These are phyloP conservation scores for Cremastinae sp. DNA, from an alignment of 2,888 invertebrate genomes.

Conservation along the genomic window DNA sequence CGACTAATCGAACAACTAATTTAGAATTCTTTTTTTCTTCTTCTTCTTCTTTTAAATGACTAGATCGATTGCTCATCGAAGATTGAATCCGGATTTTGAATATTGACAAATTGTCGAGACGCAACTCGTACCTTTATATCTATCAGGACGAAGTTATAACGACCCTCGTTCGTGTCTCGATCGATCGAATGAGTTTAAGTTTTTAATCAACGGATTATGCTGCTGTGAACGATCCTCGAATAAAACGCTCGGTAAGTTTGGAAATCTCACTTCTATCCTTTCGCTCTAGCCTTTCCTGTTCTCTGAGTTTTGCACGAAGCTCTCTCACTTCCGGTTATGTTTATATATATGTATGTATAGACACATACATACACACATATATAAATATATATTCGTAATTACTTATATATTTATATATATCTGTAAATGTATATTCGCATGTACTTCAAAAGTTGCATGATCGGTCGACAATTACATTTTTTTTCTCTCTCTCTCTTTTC, in stretches of 20 bases:
- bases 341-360: constrained; percentile 6
- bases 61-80: constrained; percentile 69
- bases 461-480: constrained; percentile 35
- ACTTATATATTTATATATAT: constrained; percentile 21
- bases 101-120: constrained; percentile 51
- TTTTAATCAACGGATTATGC: constrained; percentile 78
- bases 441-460: constrained; percentile 44
- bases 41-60: constrained; percentile 63
- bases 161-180: constrained; percentile 24
- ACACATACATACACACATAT: background rate
- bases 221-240: constrained; percentile 62
- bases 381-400: background rate
- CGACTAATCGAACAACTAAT: constrained; percentile 55
- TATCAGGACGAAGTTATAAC: constrained; percentile 29
- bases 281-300: constrained; percentile 3
- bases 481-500: constrained; percentile 14
- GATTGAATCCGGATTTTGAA: constrained; percentile 56
- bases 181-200: constrained; percentile 60
- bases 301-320: constrained; percentile 1
- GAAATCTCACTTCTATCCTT: constrained; percentile 13
- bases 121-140: constrained; percentile 25
- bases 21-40: constrained; percentile 50
- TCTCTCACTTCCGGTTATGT: constrained; percentile 30
- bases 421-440: constrained; percentile 22
- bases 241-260: constrained; percentile 21